These are phyloP conservation scores for Sphaeramia orbicularis DNA, from an alignment of 2,797 vertebrate species.

Conservation along the genomic window DNA sequence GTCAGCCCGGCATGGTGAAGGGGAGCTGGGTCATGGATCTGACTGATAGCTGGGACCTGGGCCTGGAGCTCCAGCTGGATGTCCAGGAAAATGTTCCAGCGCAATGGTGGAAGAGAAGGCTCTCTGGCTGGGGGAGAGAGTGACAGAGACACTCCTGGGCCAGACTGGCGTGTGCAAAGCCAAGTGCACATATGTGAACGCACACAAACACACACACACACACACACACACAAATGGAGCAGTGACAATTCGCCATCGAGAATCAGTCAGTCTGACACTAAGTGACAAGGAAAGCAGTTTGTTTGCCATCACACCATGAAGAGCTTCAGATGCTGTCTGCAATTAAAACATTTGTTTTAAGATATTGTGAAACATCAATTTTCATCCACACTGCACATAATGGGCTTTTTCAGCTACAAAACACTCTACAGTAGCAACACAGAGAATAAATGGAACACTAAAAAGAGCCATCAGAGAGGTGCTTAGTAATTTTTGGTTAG, in stretches of 20 bases:
- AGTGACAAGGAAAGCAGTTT: constrained; percentile 45
- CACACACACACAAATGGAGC: constrained; percentile 45
- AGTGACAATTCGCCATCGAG: constrained; percentile 33
- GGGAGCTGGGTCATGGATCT: constrained; percentile 29
- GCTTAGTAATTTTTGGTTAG: too few species aligned
- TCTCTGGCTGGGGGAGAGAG: constrained; percentile 34
- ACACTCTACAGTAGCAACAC: constrained; percentile 11
- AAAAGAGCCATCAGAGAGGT: too few species aligned
- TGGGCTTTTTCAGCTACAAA: constrained; percentile 11
- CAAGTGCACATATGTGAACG: constrained; percentile 45
- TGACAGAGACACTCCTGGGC: constrained; percentile 35
- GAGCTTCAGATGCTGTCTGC: constrained; percentile 59
- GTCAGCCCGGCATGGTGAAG: constrained; percentile 32
- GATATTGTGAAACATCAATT: constrained; percentile 28
- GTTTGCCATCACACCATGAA: constrained; percentile 61
- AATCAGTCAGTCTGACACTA: constrained; percentile 27
- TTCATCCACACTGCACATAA: constrained; percentile 10
- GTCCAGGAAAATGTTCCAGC: constrained; percentile 60
- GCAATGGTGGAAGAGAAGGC: constrained; percentile 38
- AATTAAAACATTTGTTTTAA: constrained; percentile 70
- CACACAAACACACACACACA: constrained; percentile 19
- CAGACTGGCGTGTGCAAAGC: constrained; percentile 19
- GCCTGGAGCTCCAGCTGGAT: constrained; percentile 56
- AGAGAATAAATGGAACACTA: background rate
- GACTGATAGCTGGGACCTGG: constrained; percentile 61